Evolutionary conservation across 2,113 vertebrate species (phyloP).

Genomic region (Electrona antarctica): DNA sequence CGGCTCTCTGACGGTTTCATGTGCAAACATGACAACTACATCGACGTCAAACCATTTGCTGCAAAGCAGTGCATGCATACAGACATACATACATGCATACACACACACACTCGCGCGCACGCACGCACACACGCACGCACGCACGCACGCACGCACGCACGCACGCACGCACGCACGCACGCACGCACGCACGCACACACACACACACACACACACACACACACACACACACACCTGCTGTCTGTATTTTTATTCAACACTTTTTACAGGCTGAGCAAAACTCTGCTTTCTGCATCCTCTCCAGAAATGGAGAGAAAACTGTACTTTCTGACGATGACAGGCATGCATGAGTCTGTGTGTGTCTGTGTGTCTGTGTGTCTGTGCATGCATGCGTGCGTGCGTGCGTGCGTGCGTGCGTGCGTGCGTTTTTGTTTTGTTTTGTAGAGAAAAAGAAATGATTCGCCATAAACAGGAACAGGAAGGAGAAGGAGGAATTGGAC

Average conservation of each 20-base stretch:
- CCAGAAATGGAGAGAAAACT: neutral
- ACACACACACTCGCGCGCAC: no score
- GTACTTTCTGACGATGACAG: neutral
- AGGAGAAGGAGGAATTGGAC: no score
- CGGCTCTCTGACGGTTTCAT: neutral
- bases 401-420: no score
- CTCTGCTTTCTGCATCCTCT: neutral
- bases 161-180: no score
- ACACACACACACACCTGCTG: no score
- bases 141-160: no score
- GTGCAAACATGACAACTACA: conserved; percentile 8
- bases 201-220: no score
- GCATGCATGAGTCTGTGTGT: neutral
- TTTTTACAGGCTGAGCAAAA: neutral
- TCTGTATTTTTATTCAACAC: no score
- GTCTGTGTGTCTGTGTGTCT: conserved; percentile 16
- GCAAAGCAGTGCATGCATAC: neutral
- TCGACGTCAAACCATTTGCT: conserved; percentile 6
- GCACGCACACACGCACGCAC: no score
- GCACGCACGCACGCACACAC: no score
- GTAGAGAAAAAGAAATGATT: no score
- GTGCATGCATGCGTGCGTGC: neutral
- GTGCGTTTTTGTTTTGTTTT: neutral
- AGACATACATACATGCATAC: neutral
- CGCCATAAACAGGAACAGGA: no score